Percentiles rank a stretch among this genome's conserved stretches.
Conservation (phyloP, 2,113 vertebrate genomes). For the Thamnaconus septentrionalis region DNA sequence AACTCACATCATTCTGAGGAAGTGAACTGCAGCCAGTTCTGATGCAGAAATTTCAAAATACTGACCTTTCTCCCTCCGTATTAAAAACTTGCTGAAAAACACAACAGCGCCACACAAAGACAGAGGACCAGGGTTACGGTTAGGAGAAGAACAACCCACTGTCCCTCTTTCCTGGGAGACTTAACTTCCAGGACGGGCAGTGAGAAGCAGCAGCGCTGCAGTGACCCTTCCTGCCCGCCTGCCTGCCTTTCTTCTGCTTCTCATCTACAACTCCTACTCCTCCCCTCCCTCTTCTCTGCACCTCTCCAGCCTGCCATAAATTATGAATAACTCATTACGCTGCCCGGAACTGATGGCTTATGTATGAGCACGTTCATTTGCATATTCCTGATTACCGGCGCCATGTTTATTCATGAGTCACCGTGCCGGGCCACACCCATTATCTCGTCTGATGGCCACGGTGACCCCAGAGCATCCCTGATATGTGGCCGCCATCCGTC, state of each 20-base stretch:
- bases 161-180: no score
- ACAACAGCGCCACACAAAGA: no score
- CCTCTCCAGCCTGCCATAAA: slow-evolving; percentile 59
- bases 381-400: slow-evolving; percentile 66
- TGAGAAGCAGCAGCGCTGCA: slow-evolving; percentile 14
- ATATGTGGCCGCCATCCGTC: slow-evolving; percentile 92
- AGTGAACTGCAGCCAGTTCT: no score
- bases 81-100: no score
- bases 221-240: slow-evolving; percentile 17
- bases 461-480: slow-evolving; percentile 90
- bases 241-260: slow-evolving; percentile 22
- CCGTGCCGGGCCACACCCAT: slow-evolving; percentile 55
- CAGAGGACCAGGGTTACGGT: no score
- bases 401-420: slow-evolving; percentile 73
- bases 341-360: slow-evolving; percentile 62
- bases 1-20: no score
- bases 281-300: slow-evolving; percentile 13
- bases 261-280: slow-evolving; percentile 10
- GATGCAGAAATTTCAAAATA: no score
- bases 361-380: slow-evolving; percentile 72
- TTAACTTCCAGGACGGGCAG: no score
- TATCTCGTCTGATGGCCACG: slow-evolving; percentile 72
- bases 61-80: no score
- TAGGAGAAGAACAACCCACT: no score
- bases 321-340: slow-evolving; percentile 74